Evolutionary conservation across 1,140 invertebrate genomes (phyloP).

Genomic region (Laupala kohalensis): DNA sequence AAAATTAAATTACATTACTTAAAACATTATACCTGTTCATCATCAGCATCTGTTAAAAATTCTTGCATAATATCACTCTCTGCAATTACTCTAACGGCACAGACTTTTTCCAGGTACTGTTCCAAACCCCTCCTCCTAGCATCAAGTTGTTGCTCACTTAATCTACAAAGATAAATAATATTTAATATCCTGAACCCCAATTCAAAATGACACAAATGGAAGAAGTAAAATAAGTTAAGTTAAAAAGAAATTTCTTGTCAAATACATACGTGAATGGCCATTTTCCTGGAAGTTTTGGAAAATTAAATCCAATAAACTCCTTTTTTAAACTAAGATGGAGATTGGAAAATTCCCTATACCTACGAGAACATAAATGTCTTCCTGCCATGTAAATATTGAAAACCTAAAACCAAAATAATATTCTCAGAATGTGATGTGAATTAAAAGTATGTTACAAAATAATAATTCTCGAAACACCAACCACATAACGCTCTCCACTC

Average conservation of each 20-base stretch:
- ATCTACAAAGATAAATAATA: constrained; percentile 25
- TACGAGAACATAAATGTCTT: constrained; percentile 84
- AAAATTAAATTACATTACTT: neutral
- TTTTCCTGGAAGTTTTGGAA: constrained; percentile 96
- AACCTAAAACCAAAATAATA: constrained; percentile 35
- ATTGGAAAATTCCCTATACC: constrained; percentile 90
- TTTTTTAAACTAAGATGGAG: constrained; percentile 83
- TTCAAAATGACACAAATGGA: neutral
- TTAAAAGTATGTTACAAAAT: neutral
- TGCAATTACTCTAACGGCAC: constrained; percentile 92
- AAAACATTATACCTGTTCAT: constrained; percentile 42
- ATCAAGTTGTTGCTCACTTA: constrained; percentile 94
- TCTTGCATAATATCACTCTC: constrained; percentile 96
- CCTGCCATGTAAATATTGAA: constrained; percentile 99
- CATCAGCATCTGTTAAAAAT: constrained; percentile 85
- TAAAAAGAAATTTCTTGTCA: too few relatives aligned
- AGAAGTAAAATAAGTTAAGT: neutral
- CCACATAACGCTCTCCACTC: constrained; percentile 82
- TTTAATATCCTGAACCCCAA: neutral
- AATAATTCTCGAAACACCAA: constrained; percentile 24
- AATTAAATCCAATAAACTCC: constrained; percentile 94
- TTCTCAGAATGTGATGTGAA: neutral
- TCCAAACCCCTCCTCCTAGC: constrained; percentile 83
- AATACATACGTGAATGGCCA: constrained; percentile 80
- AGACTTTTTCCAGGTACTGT: constrained; percentile 96